Evolutionary conservation across 1,140 invertebrate species (phyloP), one percentile per base, ranked within the genome.

Genomic region (Heliconius hermathena): DNA sequence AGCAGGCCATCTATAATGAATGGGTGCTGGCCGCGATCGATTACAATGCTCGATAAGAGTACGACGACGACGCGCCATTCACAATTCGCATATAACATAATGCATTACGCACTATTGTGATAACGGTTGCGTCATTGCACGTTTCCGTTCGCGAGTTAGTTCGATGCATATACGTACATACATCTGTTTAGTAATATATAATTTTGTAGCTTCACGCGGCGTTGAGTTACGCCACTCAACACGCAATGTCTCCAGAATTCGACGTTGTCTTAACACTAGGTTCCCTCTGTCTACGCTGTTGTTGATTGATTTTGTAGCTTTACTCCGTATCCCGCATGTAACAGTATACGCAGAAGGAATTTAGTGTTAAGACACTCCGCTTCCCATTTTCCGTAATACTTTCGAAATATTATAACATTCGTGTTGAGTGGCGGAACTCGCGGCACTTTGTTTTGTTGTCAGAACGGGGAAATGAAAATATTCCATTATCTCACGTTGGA

Each of bases 41-140:
- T 78, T 78, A 78, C 77, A 78, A 54, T 20, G 5, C 8, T 11
- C 49, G 71, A 78, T 78, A 78, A 73, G 71, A 57, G 72, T 73
- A 60, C 71, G 36, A 66, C 18, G 52, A 66, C 60, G 60, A 26
- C 9, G 13, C 26, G 60, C 60, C 60, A 66, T 66, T 66, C 60
- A 66, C 54, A 26, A 38, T 52, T 52, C 76, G 41, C 57, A 76
- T 66, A 26, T 57, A 71, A 70, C 36, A 46, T 41, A 71, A 77
- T 52, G 46, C 46, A 77, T 77, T 71, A 77, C 76, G 76, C 76
- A 52, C 29, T 46, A 77, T 36, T 22, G 22, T 20, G 41, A 78
- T 78, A 78, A 60, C 71, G 73, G 26, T 78, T 78, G 77, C 77
- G 77, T 78, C 77, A 78, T 41, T 46, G 52, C 29, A 73, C 52